Base-by-base conservation (phyloP, 2,797 vertebrate species). In the Hylomyscus alleni region DNA sequence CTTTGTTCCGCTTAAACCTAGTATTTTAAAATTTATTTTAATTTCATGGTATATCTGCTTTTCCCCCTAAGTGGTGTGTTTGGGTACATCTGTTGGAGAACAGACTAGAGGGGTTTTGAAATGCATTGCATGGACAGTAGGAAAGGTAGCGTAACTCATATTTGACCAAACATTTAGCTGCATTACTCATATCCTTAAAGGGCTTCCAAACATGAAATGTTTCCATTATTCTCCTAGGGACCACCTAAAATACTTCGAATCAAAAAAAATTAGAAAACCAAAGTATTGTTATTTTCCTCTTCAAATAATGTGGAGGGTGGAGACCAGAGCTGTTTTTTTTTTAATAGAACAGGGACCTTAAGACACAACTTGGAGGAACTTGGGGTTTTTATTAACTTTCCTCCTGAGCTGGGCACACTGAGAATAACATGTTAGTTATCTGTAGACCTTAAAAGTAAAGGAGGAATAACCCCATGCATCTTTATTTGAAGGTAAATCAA, bases 201-300 rank as follows among this genome's bases (percentile, higher is more conserved):
- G 44, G 58, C 50, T 47, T 13, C 24, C 75, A 87, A n/a, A 56
- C n/a, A 75, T 89, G 76, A 52, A 65, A 95, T 76, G 24, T 86
- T 88, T 81, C 88, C n/a, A 78, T 58, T 62, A 26, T 47, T 31
- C 4, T 58, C 40, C 47, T 24, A 78, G 91, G 83, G 81, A 62
- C 15, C 13, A 40, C 73, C 2, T 3, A 95, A 62, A 93, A 92
- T 69, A 96, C 15, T 37, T 58, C 22, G 50, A 89, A 34, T 80
- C 24, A 87, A 91, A 73, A 34, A 95, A 94, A 90, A 44, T 90
- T 77, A 78, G 40, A 67, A 96, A 22, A 88, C 52, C 60, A 47
- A 44, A 95, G 37, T 84, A 10, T 75, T 56, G 31, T 20, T 89
- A 22, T 22, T 65, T 90, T 84, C 92, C 67, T 67, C 29, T 73